Conservation (phyloP, 1,140 invertebrate species). For the Helicoverpa armigera region DNA sequence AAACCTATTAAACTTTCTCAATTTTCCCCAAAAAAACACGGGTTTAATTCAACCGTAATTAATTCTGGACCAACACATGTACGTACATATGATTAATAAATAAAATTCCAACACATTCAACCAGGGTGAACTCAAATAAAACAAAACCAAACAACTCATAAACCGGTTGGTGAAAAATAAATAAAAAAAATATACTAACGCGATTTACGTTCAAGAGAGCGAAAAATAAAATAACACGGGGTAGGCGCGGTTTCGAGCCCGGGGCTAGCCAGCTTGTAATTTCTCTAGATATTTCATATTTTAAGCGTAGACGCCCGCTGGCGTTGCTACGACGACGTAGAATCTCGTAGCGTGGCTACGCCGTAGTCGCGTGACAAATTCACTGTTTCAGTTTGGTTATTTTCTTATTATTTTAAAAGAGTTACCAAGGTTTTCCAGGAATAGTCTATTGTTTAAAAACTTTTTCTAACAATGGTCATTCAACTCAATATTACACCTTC, state of each 20-base stretch:
- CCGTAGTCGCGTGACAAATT: constrained; percentile 61
- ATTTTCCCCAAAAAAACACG: constrained; percentile 14
- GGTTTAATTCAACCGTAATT: constrained; percentile 35
- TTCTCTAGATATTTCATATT: constrained; percentile 84
- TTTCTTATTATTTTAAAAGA: constrained; percentile 32
- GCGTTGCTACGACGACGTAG: constrained; percentile 75
- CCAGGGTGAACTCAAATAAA: constrained; percentile 67
- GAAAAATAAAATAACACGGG: constrained; percentile 84
- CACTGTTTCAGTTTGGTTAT: constrained; percentile 49
- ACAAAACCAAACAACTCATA: constrained; percentile 79
- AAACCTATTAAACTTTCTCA: not conserved
- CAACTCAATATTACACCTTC: no score
- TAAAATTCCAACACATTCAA: constrained; percentile 58
- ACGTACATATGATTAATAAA: constrained; percentile 53
- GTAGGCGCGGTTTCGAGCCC: constrained; percentile 80
- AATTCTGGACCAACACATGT: constrained; percentile 37
- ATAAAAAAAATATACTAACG: constrained; percentile 81
- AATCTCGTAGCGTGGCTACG: constrained; percentile 69
- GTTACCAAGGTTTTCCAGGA: not conserved
- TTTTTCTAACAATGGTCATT: not conserved
- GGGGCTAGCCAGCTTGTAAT: constrained; percentile 75
- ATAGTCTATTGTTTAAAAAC: not conserved
- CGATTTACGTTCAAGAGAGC: constrained; percentile 84
- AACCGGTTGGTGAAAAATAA: constrained; percentile 62
- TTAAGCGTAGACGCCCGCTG: constrained; percentile 80